Evolutionary conservation across 1,140 invertebrate species (phyloP), one percentile per base, ranked within the genome.

Genomic region (Bombyx mandarina): DNA sequence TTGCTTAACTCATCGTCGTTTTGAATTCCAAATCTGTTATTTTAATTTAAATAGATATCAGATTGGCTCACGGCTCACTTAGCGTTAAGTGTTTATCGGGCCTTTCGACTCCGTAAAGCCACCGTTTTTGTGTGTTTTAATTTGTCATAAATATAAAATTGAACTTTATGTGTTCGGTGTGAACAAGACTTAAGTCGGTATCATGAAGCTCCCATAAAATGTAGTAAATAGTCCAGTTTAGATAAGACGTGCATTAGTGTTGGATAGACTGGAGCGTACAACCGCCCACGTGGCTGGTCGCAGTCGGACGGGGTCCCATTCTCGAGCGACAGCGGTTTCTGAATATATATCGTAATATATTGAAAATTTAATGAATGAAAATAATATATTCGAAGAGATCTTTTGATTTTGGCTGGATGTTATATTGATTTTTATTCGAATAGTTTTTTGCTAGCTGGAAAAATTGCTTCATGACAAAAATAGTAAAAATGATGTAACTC

Each of bases 151-250:
- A 35, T 35, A 35, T 35, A 35, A 35, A 3, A 35, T 35, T 35
- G 26, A 35, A 35, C 2, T 5, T 35, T 2, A 35, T 35, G 26
- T 35, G 26, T 35, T 35, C 26, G 26, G 26, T 35, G 26, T 35
- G 26, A 35, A 35, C 26, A 35, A 35, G 4, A 35, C 26, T 35
- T 35, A 52, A 56, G 12, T 18, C 22, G 69, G 67, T 69, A 62
- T 62, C 58, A 51, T 57, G 43, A 64, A 61, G 66, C 51, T 47
- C 67, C 66, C 60, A 71, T 71, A 69, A 71, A 71, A 59, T 63
- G 57, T 61, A 56, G 49, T 57, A 55, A 70, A 69, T 65, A 56
- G 62, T 58, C 62, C 58, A 66, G 48, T 72, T 65, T 61, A 70
- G 69, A 69, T 71, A 75, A 66, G 58, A 52, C 47, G 52, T 49